Evolutionary conservation across 2,113 vertebrate species (phyloP), one percentile per base, ranked within the genome.

Genomic region (Podocnemis expansa): DNA sequence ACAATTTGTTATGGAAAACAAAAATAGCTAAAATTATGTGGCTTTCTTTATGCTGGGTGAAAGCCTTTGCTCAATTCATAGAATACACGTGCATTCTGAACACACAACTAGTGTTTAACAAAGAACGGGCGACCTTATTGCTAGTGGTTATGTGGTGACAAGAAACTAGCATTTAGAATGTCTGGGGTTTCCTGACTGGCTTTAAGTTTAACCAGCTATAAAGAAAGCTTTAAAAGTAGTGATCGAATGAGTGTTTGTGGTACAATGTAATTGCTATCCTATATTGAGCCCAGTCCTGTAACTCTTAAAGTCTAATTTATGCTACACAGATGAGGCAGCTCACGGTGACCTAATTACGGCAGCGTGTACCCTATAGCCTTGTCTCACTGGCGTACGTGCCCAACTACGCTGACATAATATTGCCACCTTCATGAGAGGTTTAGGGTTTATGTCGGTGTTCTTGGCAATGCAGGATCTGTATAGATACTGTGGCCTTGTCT

Each of bases 41-140:
- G 47, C 27, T 93, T 93, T 91, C 63, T 80, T 95, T 94, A 92
- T 1, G 41, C 16, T 22, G 87, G 82, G 24, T 80, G 73, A 76
- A 91, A 78, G 38, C 29, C 89, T 95, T 94, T 56, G 87, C 94
- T 94, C 92, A 81, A 16, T 70, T n/a, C 6, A 29, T 79, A 54
- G 38, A 84, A 85, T 89, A 14, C 85, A 9, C 14, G 70, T 78
- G 82, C 38, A 29, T 92, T 90, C 88, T 93, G 80, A 80, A 49
- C 78, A 84, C 52, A 34, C 45, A 45, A 54, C 45, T 34, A 90
- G 19, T 49, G 52, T 1, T 83, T 90, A 43, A 88, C 93, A 63
- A 87, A n/a, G n/a, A 91, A 89, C 4, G 49, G 29, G 41, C 91
- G n/a, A 91, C n/a, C n/a, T 73, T 24, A 31, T 0, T 90, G 76